Base-by-base conservation (phyloP, 2,888 invertebrate genomes). In the Chrysolina americana region DNA sequence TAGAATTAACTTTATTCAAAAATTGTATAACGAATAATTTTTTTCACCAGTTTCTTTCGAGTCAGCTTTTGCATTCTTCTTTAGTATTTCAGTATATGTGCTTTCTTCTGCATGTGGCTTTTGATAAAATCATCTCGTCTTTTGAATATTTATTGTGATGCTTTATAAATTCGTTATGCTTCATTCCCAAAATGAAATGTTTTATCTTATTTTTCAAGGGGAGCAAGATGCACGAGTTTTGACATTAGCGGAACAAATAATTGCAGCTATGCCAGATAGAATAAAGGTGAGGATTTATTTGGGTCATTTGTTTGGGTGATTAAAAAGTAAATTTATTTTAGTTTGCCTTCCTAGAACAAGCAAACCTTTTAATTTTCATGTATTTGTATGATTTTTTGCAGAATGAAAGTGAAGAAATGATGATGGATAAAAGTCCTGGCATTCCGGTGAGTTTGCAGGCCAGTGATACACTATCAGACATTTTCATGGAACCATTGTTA, bases 231-330 rank as follows among this genome's bases (percentile, higher is more conserved):
- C 94, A 84, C 93, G 96, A 85, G 97, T 97, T 79, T 91, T 97
- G 85, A 97, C 97, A 71, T 90, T 99, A 86, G 98, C 98, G 70
- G 98, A 98, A 88, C 98, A 98, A 90, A 98, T 99, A 83, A 99
- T 99, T 85, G 98, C 98, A 70, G 98, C 98, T 13, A 96, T 99
- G 92, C 98, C 99, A 75, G 98, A 98, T 82, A 92, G 98, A 84
- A 99, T 98, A 87, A 99, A 99, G 93, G 95, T 95, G 87, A 85
- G 81, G 50, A 41, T 44, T 13, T 47, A 15, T 53, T 48, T 71
- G 19, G 17, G 19, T 21, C 8, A 19, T 21, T 53, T 48, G 4
- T 8, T 6, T 36, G 36, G 0, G 36, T 36, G 4, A 36, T 36
- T 6, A 36, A 36, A 48, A 48, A 48, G 1, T n/a, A 17, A 47